phyloP scores from a whole-genome alignment of 53 echinoderm and acorn worm species.

The Henricia sp. region DNA sequence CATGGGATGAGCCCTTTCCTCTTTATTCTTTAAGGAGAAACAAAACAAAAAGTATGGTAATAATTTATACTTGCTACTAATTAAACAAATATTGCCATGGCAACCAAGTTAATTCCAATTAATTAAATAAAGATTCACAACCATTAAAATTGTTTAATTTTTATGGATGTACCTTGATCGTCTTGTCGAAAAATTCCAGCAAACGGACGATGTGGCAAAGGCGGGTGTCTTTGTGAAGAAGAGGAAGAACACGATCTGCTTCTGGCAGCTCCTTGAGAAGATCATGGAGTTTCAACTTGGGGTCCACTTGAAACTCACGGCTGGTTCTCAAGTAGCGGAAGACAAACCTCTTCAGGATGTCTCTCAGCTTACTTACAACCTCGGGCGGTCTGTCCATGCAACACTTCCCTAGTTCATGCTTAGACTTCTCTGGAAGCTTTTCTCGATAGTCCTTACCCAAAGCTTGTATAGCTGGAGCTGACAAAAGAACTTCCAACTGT shows the following conservation, averaged over 20 bases:
- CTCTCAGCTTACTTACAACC: slow-evolving; percentile 17
- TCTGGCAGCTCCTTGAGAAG: slow-evolving; percentile 12
- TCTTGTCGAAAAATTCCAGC: slow-evolving; percentile 54
- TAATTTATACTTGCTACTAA: too few species aligned
- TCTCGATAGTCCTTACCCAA: slow-evolving; percentile 36
- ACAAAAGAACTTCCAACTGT: slow-evolving; percentile 53
- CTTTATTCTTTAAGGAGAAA: too few species aligned
- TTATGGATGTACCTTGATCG: slow-evolving; percentile 53
- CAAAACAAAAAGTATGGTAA: too few species aligned
- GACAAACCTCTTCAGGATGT: slow-evolving; percentile 53
- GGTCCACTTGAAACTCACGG: slow-evolving; percentile 8
- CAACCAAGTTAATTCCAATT: too few species aligned
- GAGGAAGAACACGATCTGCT: slow-evolving; percentile 15
- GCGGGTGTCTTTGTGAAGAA: slow-evolving; percentile 31
- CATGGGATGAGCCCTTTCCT: too few species aligned
- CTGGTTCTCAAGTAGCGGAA: slow-evolving; percentile 57
- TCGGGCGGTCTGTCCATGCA: slow-evolving; percentile 4
- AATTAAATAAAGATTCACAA: too few species aligned
- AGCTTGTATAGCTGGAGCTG: slow-evolving; percentile 37
- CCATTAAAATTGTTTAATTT: too few species aligned
- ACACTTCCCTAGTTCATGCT: slow-evolving; percentile 31
- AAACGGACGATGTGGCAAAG: slow-evolving; percentile 54
- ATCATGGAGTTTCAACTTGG: slow-evolving; percentile 30
- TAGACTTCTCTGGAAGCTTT: slow-evolving; percentile 21
- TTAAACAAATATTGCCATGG: too few species aligned